phyloP scores from a whole-genome alignment of 2,888 invertebrate species.

The Hemicrepidius hirtus region DNA sequence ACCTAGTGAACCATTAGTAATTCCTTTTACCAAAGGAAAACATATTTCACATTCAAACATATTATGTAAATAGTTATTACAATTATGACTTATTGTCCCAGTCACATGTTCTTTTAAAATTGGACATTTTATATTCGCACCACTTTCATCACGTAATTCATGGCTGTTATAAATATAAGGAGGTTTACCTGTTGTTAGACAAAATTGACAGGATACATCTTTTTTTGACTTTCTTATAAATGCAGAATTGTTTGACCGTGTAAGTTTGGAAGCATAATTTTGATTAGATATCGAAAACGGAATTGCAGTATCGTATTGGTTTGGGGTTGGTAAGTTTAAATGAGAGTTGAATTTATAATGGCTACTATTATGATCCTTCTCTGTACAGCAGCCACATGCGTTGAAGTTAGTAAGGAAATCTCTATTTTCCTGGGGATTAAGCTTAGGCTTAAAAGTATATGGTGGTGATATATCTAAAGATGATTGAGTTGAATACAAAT shows the following conservation, averaged over 20 bases:
- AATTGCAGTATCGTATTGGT: too few species aligned
- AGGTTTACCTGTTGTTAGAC: conserved; percentile 30
- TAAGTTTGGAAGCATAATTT: background rate
- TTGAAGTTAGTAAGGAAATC: too few species aligned
- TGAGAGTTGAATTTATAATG: too few species aligned
- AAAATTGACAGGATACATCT: conserved; percentile 27
- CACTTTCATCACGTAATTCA: conserved; percentile 18
- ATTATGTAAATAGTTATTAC: background rate
- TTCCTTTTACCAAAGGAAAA: background rate
- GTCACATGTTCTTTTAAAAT: conserved; percentile 11
- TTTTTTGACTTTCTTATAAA: background rate
- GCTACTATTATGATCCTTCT: too few species aligned
- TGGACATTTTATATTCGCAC: conserved; percentile 29
- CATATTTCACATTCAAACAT: background rate
- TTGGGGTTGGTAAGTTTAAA: too few species aligned
- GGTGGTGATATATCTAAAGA: too few species aligned
- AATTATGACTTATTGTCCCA: background rate
- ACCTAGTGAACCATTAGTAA: background rate
- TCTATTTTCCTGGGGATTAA: too few species aligned
- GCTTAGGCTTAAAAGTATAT: too few species aligned
- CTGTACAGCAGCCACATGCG: too few species aligned
- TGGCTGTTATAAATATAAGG: conserved; percentile 36
- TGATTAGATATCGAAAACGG: background rate
- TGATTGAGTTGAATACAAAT: too few species aligned
- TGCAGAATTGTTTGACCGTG: background rate